Evolutionary conservation across 2,888 invertebrate genomes (phyloP).

Genomic region (Ectobius pallidus): DNA sequence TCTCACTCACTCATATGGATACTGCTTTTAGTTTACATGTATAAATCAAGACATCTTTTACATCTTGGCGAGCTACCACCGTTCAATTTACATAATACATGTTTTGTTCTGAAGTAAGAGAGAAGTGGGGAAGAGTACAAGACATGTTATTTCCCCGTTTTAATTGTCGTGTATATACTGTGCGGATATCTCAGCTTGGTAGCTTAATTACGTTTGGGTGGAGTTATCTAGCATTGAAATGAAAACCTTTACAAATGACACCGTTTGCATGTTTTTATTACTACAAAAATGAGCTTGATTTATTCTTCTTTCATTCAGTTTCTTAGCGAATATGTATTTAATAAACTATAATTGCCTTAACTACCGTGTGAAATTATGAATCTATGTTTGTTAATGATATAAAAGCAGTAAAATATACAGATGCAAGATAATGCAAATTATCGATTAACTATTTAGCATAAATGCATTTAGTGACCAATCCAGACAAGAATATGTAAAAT

Average conservation of each 20-base stretch:
- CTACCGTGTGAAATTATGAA: no score
- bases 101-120: constrained; percentile 6
- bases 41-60: constrained; percentile 24
- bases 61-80: constrained; percentile 1
- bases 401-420: no score
- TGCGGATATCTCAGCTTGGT: neutral
- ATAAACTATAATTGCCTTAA: neutral
- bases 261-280: neutral
- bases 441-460: no score
- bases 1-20: neutral
- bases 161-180: neutral
- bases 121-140: neutral
- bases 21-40: neutral
- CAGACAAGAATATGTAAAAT: no score
- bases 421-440: no score
- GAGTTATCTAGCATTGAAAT: neutral
- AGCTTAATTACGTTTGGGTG: neutral
- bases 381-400: no score
- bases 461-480: no score
- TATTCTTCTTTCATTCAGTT: neutral
- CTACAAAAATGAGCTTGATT: neutral
- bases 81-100: constrained; percentile 26
- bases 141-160: neutral
- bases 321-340: neutral
- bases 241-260: constrained; percentile 1